Base-by-base conservation (phyloP, 2,888 invertebrate species). In the Pterobdella sp. region DNA sequence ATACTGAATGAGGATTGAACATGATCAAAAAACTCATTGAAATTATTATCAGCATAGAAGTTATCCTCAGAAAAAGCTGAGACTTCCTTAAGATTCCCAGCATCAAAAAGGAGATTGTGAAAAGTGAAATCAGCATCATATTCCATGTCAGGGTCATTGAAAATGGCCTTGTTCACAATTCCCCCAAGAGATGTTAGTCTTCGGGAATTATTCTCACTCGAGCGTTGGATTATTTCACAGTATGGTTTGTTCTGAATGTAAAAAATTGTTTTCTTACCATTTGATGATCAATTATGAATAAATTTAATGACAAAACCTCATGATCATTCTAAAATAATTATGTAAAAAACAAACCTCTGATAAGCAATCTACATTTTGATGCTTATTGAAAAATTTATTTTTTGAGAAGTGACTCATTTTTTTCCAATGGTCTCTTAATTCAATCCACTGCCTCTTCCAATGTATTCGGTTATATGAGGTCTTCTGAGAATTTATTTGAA, bases 401-500 rank as follows among this genome's bases (percentile, higher is more conserved):
- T 63, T 56, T 36, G 42, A 90, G 86, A 90, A 93, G 87, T 91
- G 78, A 4, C 97, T 89, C 97, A 97, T 97, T 90, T 94, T 93
- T 87, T 96, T 94, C 87, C 99, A 98, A 86, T 99, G 97, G 76
- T 95, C 94, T 81, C 93, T 93, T 70, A 97, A 94, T 60, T 94
- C 95, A 79, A 93, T 93, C 78, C 94, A 88, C 85, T 94, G 90
- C 81, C 97, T 87, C 86, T 98, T 98, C 97, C 98, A 98, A 86
- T 97, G 98, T 87, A 97, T 97, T 74, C 97, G 97, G 87, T 98
- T 97, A 83, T 97, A 87, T 78, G 97, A 93, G 76, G 94, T 92
- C 80, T 95, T 93, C 95, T 96, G 85, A 66, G n/a, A n/a, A n/a
- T n/a, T n/a, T n/a, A n/a, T n/a, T n/a, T n/a, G n/a, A n/a, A n/a